Conservation (phyloP, 2,888 invertebrate genomes). For the Trichacis sp. region DNA sequence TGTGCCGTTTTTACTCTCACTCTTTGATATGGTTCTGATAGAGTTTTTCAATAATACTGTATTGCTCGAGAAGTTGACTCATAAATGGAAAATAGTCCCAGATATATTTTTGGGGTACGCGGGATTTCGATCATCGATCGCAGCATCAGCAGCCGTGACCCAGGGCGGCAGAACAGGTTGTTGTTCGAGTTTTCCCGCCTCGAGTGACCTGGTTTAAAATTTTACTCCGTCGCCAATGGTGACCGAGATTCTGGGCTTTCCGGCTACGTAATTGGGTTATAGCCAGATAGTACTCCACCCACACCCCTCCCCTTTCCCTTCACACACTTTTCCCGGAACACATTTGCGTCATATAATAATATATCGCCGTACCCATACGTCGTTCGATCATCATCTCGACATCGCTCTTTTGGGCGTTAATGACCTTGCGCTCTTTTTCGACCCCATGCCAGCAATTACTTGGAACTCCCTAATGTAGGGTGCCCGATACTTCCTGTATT, state of each 20-base stretch:
- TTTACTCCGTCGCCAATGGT: conserved; percentile 39
- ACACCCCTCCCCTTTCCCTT: conserved; percentile 36
- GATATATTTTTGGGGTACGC: too few species aligned
- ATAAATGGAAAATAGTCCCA: too few species aligned
- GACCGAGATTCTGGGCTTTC: conserved; percentile 46
- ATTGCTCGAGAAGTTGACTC: too few species aligned
- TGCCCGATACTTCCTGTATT: background rate
- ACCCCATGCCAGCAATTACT: conserved; percentile 2
- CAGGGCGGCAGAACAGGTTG: conserved; percentile 36
- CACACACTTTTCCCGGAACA: conserved; percentile 32
- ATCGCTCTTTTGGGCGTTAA: background rate
- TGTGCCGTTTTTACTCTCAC: too few species aligned
- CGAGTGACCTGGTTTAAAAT: conserved; percentile 45
- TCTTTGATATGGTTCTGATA: too few species aligned
- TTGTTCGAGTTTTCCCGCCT: conserved; percentile 40
- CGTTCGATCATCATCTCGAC: too few species aligned
- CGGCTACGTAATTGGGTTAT: conserved; percentile 57
- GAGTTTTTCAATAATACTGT: too few species aligned
- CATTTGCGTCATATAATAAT: too few species aligned
- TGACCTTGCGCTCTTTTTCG: conserved; percentile 8
- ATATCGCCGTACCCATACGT: too few species aligned
- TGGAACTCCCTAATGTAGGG: conserved; percentile 7
- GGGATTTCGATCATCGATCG: conserved; percentile 30
- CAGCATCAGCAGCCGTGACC: conserved; percentile 41
- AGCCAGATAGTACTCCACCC: conserved; percentile 47